phyloP scores from a whole-genome alignment of 2,113 vertebrate species.

The Pleuronectes platessa region DNA sequence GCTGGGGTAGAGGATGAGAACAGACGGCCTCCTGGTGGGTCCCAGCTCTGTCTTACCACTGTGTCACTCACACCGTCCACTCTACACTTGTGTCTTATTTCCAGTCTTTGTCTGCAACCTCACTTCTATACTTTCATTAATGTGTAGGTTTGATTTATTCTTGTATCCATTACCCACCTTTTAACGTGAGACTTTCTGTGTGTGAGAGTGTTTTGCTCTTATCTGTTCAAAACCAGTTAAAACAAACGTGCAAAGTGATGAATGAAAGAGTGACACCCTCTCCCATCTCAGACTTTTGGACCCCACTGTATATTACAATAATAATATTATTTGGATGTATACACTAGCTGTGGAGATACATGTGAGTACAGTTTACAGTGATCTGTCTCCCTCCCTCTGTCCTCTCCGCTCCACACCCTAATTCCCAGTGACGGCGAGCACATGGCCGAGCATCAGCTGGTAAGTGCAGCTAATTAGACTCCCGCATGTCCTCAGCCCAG shows the following conservation, averaged over 20 bases:
- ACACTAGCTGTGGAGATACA: not conserved
- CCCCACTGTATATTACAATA: not conserved
- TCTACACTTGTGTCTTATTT: constrained; percentile 6
- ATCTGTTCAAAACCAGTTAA: not conserved
- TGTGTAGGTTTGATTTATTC: too few species aligned
- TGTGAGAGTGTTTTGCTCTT: not conserved
- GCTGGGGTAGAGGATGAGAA: constrained; percentile 59
- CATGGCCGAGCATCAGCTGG: constrained; percentile 58
- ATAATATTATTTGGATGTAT: not conserved
- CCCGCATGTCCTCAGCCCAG: constrained; percentile 54
- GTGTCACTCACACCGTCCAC: constrained; percentile 12
- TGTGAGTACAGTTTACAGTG: not conserved
- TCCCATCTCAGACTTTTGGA: not conserved
- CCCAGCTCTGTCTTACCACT: constrained; percentile 9
- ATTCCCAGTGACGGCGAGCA: constrained; percentile 71
- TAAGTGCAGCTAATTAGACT: constrained; percentile 76
- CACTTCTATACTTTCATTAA: not conserved
- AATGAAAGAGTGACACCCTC: not conserved
- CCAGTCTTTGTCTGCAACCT: not conserved
- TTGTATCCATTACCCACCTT: not conserved
- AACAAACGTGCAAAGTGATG: not conserved
- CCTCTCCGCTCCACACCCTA: constrained; percentile 21
- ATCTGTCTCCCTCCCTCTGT: not conserved
- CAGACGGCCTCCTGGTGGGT: constrained; percentile 64
- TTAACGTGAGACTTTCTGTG: not conserved